Evolutionary conservation across 2,888 invertebrate species (phyloP).

Genomic region (Hirudinaria manillensis): DNA sequence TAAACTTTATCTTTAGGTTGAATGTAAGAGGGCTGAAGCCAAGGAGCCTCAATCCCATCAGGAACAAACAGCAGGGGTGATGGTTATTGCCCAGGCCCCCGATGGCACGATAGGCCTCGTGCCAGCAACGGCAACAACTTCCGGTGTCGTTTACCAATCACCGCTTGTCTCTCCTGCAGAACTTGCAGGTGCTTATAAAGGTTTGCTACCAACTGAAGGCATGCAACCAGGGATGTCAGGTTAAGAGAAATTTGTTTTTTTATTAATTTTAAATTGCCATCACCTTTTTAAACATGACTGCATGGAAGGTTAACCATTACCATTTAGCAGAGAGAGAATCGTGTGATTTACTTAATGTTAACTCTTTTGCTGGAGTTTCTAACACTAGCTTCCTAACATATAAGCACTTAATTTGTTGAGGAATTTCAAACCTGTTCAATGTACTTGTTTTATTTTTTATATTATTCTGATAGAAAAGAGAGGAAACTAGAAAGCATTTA

Average conservation of each 20-base stretch:
- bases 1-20: constrained; percentile 25
- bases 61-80: constrained; percentile 17
- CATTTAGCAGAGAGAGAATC: too few relatives aligned
- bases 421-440: too few relatives aligned
- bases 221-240: constrained; percentile 18
- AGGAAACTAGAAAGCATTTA: too few relatives aligned
- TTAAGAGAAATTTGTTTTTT: not conserved
- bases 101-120: constrained; percentile 32
- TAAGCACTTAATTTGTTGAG: too few relatives aligned
- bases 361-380: too few relatives aligned
- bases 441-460: too few relatives aligned
- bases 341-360: too few relatives aligned
- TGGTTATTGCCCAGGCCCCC: constrained; percentile 32
- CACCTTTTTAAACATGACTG: not conserved
- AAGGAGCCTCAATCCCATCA: constrained; percentile 11
- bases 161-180: constrained; percentile 30
- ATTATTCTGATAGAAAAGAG: too few relatives aligned
- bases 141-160: constrained; percentile 15
- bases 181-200: constrained; percentile 27
- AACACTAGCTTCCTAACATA: too few relatives aligned
- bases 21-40: constrained; percentile 34
- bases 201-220: constrained; percentile 11
- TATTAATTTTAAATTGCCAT: not conserved
- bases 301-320: too few relatives aligned
- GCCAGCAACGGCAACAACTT: constrained; percentile 15